Percentiles rank a stretch among this genome's conserved stretches.
Evolutionary conservation across 2,888 invertebrate genomes (phyloP).

Genomic region (Tipula unca): DNA sequence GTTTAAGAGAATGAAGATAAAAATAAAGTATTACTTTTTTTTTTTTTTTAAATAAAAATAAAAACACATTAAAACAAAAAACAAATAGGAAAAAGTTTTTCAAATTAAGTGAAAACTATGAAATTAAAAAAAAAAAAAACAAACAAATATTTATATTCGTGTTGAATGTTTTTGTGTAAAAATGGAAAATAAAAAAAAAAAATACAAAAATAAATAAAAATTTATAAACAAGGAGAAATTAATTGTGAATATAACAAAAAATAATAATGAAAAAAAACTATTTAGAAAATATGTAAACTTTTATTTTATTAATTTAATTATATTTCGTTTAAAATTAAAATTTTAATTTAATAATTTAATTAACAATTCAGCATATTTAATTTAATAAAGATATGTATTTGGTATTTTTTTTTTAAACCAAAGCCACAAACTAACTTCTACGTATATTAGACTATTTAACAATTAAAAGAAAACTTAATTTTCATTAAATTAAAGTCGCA

Average conservation of each 20-base stretch:
- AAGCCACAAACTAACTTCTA: too few relatives aligned
- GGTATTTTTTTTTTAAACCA: too few relatives aligned
- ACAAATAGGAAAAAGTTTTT: neutral
- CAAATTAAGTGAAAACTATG: slow-evolving; percentile 3
- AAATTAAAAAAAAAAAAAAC: neutral
- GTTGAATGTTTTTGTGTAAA: slow-evolving; percentile 9
- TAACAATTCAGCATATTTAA: neutral
- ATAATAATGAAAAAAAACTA: neutral
- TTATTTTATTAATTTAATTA: neutral
- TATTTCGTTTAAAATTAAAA: neutral
- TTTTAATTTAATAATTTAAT: neutral
- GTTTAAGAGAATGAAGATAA: neutral
- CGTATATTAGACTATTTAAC: too few relatives aligned
- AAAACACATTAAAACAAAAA: neutral
- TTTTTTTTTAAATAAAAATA: neutral
- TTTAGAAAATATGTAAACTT: neutral
- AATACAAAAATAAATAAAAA: too few relatives aligned
- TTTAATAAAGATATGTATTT: neutral
- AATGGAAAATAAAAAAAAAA: neutral
- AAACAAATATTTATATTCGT: neutral
- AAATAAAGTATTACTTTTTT: neutral
- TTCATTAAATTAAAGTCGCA: too few relatives aligned
- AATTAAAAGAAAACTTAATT: too few relatives aligned
- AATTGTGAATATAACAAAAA: neutral
- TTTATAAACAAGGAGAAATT: neutral